Conservation (phyloP, 1,140 invertebrate species). For the Procambarus clarkii region DNA sequence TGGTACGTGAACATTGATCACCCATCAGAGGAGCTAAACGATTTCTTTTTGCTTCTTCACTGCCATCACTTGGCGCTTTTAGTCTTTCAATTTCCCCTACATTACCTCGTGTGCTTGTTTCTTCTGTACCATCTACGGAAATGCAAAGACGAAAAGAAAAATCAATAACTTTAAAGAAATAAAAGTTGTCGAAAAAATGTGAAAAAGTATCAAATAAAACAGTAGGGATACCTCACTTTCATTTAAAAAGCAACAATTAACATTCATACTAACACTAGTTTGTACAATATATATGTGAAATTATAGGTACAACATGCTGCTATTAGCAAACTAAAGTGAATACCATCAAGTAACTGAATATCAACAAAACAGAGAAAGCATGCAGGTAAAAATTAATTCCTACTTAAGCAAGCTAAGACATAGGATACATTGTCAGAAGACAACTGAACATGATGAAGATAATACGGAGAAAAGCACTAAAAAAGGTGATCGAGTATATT, state of each 20-base stretch:
- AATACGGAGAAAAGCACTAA: too few species aligned
- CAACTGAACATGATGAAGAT: too few species aligned
- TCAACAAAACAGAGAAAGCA: too few species aligned
- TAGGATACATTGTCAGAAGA: too few species aligned
- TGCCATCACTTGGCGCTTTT: conserved; percentile 10
- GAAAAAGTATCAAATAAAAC: background rate
- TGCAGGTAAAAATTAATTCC: too few species aligned
- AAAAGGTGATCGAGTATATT: too few species aligned
- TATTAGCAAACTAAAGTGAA: too few species aligned
- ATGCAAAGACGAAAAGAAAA: conserved; percentile 10
- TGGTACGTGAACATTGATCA: conserved; percentile 44
- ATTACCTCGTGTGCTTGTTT: conserved; percentile 14
- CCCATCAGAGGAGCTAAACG: conserved; percentile 29
- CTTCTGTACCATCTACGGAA: conserved; percentile 23
- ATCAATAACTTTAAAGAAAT: background rate
- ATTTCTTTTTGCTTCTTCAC: conserved; percentile 34
- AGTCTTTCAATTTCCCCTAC: conserved; percentile 14
- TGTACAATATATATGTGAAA: background rate
- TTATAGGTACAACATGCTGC: background rate
- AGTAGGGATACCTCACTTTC: background rate
- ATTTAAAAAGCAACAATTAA: background rate
- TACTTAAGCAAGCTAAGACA: too few species aligned
- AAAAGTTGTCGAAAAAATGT: background rate
- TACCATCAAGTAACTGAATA: too few species aligned
- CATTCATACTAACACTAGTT: background rate